Base-by-base conservation (phyloP, 1,140 invertebrate species). In the Bombus confusus region DNA sequence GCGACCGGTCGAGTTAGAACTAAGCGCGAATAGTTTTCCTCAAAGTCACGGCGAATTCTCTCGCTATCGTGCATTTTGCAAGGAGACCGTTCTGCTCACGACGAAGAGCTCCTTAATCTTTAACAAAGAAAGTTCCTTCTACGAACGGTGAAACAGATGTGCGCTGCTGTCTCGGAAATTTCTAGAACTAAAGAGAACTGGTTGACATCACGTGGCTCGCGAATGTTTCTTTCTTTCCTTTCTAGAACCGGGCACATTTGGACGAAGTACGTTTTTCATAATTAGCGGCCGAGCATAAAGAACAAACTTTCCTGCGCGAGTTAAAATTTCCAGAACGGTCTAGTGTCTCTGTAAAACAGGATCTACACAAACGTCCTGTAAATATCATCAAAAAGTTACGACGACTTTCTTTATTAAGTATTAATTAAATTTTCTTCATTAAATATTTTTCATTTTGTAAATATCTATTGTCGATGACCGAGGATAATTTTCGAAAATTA, bases 1-100 rank as follows among this genome's bases (percentile, higher is more conserved):
- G 28, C n/a, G 80, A 31, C 75, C 15, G 47, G 74, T 47, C 74
- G 69, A 85, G 83, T 80, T 80, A 85, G 83, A 73, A 74, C 71
- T 72, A 66, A 81, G 69, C 69, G 83, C 62, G 68, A 80, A 75
- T 81, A 85, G 71, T 85, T 81, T 74, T 81, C 78, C 78, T 75
- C 72, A 75, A 57, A 75, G 84, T 81, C 84, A 68, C 84, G 34
- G 52, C 79, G 39, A 75, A 75, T 81, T 74, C 84, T 66, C 84
- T 34, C 71, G 69, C 52, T 85, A 39, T 81, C 84, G 59, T 80
- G 79, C 78, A 81, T 75, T 85, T 85, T 68, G 69, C 71, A 75
- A 68, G 31, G 68, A 25, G 31, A 64, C 41, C 75, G n/a, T 57
- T 34, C 76, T 28, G 22, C 75, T 18, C 66, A 25, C 47, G 22